Evolutionary conservation across 2,113 vertebrate genomes (phyloP).

Genomic region (Lophochroa leadbeateri): DNA sequence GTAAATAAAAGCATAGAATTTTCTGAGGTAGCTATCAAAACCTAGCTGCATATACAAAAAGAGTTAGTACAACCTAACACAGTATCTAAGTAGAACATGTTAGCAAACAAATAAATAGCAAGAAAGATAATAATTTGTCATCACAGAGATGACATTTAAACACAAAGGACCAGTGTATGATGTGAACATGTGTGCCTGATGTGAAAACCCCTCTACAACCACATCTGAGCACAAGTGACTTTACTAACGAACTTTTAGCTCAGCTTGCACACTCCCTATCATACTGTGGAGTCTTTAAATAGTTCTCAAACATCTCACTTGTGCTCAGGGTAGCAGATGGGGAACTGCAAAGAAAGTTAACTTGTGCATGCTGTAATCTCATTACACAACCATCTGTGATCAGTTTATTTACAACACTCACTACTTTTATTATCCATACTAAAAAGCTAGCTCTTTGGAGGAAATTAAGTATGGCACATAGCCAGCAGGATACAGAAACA

Average conservation of each 20-base stretch:
- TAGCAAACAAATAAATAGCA: not conserved
- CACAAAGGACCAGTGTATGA: not conserved
- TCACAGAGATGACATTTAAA: not conserved
- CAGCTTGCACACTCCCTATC: not conserved
- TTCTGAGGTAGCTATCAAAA: not conserved
- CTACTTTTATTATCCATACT: not conserved
- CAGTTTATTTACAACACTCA: slow-evolving; percentile 25
- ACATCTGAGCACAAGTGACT: not conserved
- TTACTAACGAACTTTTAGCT: not conserved
- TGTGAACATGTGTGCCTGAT: not conserved
- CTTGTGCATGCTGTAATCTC: not conserved
- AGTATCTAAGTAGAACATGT: not conserved
- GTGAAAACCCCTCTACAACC: not conserved
- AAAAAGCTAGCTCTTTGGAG: not conserved
- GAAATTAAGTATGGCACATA: not conserved
- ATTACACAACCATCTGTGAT: slow-evolving; percentile 25
- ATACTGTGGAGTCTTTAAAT: not conserved
- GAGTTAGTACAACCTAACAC: not conserved
- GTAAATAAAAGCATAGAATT: not conserved
- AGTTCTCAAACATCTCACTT: not conserved
- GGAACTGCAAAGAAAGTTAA: slow-evolving; percentile 37
- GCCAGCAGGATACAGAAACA: not conserved
- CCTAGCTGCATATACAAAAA: not conserved
- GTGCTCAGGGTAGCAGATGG: slow-evolving; percentile 21
- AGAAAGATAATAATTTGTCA: not conserved